Evolutionary conservation across 2,888 invertebrate species (phyloP).

Genomic region (Cremastobaeus sp.): DNA sequence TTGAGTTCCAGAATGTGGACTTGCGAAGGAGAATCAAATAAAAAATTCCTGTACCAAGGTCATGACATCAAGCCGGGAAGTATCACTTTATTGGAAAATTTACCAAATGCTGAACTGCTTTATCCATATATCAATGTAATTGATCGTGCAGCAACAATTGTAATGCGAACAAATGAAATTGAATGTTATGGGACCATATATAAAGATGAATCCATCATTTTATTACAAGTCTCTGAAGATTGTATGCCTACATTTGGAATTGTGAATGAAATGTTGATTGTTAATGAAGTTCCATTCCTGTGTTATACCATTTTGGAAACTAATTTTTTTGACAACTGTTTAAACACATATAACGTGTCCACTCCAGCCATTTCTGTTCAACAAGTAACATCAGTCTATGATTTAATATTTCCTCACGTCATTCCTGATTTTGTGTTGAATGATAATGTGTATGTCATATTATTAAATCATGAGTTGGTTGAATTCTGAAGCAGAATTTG

Average conservation of each 20-base stretch:
- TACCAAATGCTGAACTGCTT: slow-evolving; percentile 10
- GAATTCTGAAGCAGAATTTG: slow-evolving; percentile 22
- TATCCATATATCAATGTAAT: slow-evolving; percentile 18
- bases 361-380: background rate
- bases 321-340: slow-evolving; percentile 1
- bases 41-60: slow-evolving; percentile 31
- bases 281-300: slow-evolving; percentile 1
- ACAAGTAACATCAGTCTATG: slow-evolving; percentile 1
- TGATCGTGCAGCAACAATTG: background rate
- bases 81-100: slow-evolving; percentile 23
- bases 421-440: slow-evolving; percentile 15
- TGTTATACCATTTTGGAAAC: slow-evolving; percentile 23
- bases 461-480: slow-evolving; percentile 20
- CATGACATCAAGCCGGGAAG: slow-evolving; percentile 21
- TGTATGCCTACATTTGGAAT: slow-evolving; percentile 18
- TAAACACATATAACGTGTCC: slow-evolving; percentile 28
- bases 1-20: slow-evolving; percentile 7
- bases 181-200: slow-evolving; percentile 9
- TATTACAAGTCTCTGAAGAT: background rate
- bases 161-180: slow-evolving; percentile 14
- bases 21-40: background rate
- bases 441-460: background rate
- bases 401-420: slow-evolving; percentile 24
- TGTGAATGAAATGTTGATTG: slow-evolving; percentile 21
- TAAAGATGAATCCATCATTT: slow-evolving; percentile 13